Percentiles rank a stretch among this genome's conserved stretches.
These are phyloP conservation scores for Zoanthus solanderi DNA, from an alignment of 92 coral and sea anemone genomes.

Conservation along the genomic window DNA sequence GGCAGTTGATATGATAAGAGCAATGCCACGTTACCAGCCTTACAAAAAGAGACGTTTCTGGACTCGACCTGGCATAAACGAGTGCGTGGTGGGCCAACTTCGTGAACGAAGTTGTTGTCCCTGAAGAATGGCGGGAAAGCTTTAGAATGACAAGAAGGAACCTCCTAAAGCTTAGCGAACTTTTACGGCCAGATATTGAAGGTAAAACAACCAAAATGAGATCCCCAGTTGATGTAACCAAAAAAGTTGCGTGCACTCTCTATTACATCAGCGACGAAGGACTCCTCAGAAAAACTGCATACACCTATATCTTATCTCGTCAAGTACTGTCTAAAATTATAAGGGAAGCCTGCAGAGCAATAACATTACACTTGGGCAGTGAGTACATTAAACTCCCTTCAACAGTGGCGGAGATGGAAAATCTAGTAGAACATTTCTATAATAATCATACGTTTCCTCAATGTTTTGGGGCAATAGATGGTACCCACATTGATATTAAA, in stretches of 20 bases:
- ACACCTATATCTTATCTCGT: slow-evolving; percentile 64
- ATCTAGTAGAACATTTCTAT: slow-evolving; percentile 42
- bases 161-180: slow-evolving; percentile 13
- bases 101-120: too few species aligned
- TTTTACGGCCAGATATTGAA: slow-evolving; percentile 13
- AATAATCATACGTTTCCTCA: slow-evolving; percentile 59
- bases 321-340: slow-evolving; percentile 69
- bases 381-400: not conserved
- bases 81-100: too few species aligned
- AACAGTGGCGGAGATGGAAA: slow-evolving; percentile 54
- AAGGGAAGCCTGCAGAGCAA: slow-evolving; percentile 61
- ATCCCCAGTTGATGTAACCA: slow-evolving; percentile 60
- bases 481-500: too few species aligned
- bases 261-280: slow-evolving; percentile 75
- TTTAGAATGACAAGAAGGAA: slow-evolving; percentile 10
- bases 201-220: slow-evolving; percentile 49
- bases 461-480: not conserved
- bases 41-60: too few species aligned
- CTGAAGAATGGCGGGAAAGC: too few species aligned
- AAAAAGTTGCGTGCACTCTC: slow-evolving; percentile 34
- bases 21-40: too few species aligned
- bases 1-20: too few species aligned
- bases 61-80: too few species aligned
- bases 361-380: slow-evolving; percentile 63
- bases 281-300: slow-evolving; percentile 68